Evolutionary conservation across 2,113 vertebrate genomes (phyloP).

Genomic region (Pimephales promelas): DNA sequence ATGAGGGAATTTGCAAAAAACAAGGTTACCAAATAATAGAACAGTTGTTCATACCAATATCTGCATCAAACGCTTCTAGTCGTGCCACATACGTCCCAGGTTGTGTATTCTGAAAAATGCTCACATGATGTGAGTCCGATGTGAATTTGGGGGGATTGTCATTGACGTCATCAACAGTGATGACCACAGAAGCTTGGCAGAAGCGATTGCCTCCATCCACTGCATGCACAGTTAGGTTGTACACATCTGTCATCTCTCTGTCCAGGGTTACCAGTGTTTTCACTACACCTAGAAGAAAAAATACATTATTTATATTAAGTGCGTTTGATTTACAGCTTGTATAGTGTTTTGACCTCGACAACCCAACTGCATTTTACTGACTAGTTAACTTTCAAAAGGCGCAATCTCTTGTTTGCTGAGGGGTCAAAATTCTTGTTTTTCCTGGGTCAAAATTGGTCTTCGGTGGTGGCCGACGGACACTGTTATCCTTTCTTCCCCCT

Average conservation of each 20-base stretch:
- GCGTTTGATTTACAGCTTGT: too few relatives aligned
- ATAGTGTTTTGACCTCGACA: too few relatives aligned
- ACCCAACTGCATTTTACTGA: too few relatives aligned
- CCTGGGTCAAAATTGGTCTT: too few relatives aligned
- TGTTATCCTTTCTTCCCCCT: too few relatives aligned
- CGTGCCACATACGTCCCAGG: slow-evolving; percentile 77
- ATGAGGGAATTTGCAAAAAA: not conserved
- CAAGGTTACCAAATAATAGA: not conserved
- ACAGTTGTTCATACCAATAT: slow-evolving; percentile 73
- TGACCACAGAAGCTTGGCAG: slow-evolving; percentile 75
- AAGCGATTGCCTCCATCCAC: slow-evolving; percentile 79
- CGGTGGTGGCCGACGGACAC: too few relatives aligned
- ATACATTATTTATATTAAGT: too few relatives aligned
- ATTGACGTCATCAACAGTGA: slow-evolving; percentile 82
- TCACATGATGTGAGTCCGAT: slow-evolving; percentile 77
- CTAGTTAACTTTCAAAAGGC: too few relatives aligned
- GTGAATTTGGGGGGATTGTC: slow-evolving; percentile 83
- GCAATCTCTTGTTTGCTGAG: too few relatives aligned
- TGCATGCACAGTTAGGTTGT: slow-evolving; percentile 77
- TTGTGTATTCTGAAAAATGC: slow-evolving; percentile 84
- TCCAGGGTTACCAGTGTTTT: slow-evolving; percentile 79
- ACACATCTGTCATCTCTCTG: slow-evolving; percentile 77
- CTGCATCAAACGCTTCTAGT: slow-evolving; percentile 81
- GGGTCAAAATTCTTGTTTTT: too few relatives aligned
- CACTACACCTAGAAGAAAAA: slow-evolving; percentile 76